These are phyloP conservation scores for Pangasius mekongensis DNA, from an alignment of 2,797 vertebrate species.

Conservation along the genomic window DNA sequence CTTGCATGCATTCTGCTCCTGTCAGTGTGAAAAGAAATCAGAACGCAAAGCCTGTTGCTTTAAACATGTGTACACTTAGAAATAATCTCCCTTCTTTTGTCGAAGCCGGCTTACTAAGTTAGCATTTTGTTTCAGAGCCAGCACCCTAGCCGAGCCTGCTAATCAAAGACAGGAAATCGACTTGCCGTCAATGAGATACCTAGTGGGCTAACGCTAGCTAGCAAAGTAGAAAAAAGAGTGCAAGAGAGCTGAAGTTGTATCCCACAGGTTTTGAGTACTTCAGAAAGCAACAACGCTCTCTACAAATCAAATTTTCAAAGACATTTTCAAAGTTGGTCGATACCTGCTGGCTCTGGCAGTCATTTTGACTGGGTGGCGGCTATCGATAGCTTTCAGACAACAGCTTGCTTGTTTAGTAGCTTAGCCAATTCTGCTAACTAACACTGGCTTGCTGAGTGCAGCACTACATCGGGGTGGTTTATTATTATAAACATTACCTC, in stretches of 20 bases:
- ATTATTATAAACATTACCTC: not conserved
- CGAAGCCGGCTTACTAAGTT: not conserved
- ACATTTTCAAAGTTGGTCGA: constrained; percentile 16
- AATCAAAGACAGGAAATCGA: constrained; percentile 40
- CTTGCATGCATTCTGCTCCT: not conserved
- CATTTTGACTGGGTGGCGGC: constrained; percentile 27
- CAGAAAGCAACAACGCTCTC: not conserved
- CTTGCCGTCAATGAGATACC: not conserved
- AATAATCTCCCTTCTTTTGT: not conserved
- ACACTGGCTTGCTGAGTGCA: not conserved
- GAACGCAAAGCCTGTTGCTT: not conserved
- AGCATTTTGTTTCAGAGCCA: not conserved
- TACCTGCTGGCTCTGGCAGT: constrained; percentile 42
- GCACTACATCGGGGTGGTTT: not conserved
- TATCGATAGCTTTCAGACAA: constrained; percentile 27
- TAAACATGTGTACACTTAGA: not conserved
- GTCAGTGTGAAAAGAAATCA: not conserved
- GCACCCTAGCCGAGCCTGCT: constrained; percentile 19
- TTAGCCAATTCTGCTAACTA: not conserved
- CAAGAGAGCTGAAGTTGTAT: not conserved
- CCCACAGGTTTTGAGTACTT: not conserved
- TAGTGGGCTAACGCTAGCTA: not conserved
- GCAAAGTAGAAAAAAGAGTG: not conserved
- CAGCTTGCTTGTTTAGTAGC: not conserved
- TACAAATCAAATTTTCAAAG: constrained; percentile 7